phyloP scores from a whole-genome alignment of 2,888 invertebrate genomes.

The Diarsia rubi region DNA sequence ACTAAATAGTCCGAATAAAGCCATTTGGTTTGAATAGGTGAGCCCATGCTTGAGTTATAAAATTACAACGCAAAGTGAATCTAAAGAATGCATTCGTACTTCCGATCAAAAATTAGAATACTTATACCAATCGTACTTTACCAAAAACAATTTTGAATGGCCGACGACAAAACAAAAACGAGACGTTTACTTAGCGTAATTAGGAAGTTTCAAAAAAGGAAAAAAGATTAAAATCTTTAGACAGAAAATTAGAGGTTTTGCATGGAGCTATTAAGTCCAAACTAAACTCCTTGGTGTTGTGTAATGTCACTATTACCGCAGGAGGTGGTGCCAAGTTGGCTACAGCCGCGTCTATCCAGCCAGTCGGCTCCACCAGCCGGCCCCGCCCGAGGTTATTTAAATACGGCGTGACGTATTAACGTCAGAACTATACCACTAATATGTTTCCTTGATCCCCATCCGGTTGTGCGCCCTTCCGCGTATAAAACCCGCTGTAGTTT shows the following conservation, averaged over 20 bases:
- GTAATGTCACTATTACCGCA: constrained; percentile 16
- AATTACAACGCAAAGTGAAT: too few relatives aligned
- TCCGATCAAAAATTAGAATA: neutral
- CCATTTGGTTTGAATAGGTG: too few relatives aligned
- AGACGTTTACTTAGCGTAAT: constrained; percentile 13
- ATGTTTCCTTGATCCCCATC: constrained; percentile 83
- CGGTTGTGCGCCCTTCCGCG: constrained; percentile 81
- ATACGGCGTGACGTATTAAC: constrained; percentile 80
- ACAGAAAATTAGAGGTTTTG: neutral
- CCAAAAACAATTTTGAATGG: neutral
- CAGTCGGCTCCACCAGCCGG: constrained; percentile 68
- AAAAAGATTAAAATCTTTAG: neutral
- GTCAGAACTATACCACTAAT: constrained; percentile 70
- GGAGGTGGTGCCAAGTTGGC: constrained; percentile 83
- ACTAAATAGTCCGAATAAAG: too few relatives aligned
- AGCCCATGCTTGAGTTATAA: too few relatives aligned
- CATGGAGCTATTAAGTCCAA: neutral
- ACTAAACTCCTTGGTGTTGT: neutral
- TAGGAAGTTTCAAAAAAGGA: neutral
- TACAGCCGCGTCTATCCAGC: constrained; percentile 71
- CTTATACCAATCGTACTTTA: too few relatives aligned
- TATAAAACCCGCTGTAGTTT: constrained; percentile 73
- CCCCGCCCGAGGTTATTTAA: constrained; percentile 83
- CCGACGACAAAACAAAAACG: neutral
- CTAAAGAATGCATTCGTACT: neutral